These are phyloP conservation scores for Pomacea canaliculata DNA, from an alignment of 2,888 invertebrate genomes.

Conservation along the genomic window DNA sequence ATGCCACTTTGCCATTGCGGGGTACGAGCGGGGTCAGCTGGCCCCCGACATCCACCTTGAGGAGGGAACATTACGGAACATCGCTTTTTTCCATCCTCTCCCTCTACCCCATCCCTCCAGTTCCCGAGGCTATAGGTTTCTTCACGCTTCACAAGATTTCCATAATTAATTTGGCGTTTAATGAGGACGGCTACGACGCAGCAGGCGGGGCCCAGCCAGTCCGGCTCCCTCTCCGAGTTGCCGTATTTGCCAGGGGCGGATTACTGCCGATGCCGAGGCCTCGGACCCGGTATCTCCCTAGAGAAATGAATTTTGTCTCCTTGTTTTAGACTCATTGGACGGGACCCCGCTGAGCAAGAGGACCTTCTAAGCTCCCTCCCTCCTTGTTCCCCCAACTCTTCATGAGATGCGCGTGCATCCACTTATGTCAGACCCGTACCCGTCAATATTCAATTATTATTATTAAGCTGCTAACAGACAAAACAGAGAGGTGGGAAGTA, in stretches of 20 bases:
- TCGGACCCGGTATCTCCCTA: too few relatives aligned
- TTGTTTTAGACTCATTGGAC: too few relatives aligned
- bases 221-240: not conserved
- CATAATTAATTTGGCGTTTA: slow-evolving; percentile 29
- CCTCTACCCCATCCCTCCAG: not conserved
- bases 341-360: too few relatives aligned
- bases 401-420: too few relatives aligned
- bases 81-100: too few relatives aligned
- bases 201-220: slow-evolving; percentile 6
- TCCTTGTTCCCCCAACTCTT: too few relatives aligned
- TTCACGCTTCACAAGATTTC: slow-evolving; percentile 26
- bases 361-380: too few relatives aligned
- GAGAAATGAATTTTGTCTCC: too few relatives aligned
- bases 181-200: slow-evolving; percentile 20
- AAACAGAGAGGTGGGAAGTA: too few relatives aligned
- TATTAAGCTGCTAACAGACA: too few relatives aligned
- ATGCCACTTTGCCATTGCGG: not conserved
- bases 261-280: not conserved
- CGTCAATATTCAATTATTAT: too few relatives aligned
- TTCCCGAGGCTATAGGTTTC: slow-evolving; percentile 12
- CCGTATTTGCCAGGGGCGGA: slow-evolving; percentile 21
- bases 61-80: slow-evolving; percentile 20
- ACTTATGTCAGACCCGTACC: too few relatives aligned
- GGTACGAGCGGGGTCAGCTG: not conserved
- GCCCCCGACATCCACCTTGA: slow-evolving; percentile 5